Evolutionary conservation across 1,140 invertebrate genomes (phyloP).

Genomic region (Chionoecetes opilio): DNA sequence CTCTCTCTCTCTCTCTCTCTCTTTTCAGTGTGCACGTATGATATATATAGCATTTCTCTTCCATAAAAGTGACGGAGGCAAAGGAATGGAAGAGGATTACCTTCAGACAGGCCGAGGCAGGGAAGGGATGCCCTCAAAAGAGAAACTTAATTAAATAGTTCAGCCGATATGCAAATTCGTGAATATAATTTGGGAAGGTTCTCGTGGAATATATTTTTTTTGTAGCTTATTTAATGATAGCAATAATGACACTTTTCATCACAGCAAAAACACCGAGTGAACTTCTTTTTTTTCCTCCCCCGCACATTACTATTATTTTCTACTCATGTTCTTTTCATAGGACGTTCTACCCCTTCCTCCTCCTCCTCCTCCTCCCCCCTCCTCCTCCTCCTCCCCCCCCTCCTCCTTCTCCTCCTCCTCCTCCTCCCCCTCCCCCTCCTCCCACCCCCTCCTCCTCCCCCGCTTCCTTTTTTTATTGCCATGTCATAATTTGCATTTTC

Average conservation of each 20-base stretch:
- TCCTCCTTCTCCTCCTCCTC: too few species aligned
- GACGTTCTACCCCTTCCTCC: neutral
- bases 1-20: neutral
- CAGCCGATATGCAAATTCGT: neutral
- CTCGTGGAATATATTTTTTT: neutral
- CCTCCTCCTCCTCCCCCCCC: too few species aligned
- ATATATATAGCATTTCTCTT: neutral
- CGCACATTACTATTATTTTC: too few species aligned
- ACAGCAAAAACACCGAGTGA: neutral
- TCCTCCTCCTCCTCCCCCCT: too few species aligned
- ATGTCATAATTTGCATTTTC: too few species aligned
- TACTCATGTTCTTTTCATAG: neutral
- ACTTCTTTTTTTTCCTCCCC: neutral
- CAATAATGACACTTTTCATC: slow-evolving; percentile 21
- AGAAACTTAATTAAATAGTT: slow-evolving; percentile 13
- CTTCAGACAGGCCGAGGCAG: neutral
- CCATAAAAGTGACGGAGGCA: neutral
- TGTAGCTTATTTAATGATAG: neutral
- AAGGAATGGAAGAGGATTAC: neutral
- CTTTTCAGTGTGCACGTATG: neutral
- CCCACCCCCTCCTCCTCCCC: too few species aligned
- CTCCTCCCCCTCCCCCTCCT: too few species aligned
- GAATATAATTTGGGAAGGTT: neutral
- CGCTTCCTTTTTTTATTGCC: too few species aligned
- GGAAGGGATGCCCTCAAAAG: neutral